Percentiles rank a stretch among this genome's conserved stretches.
phyloP scores from a whole-genome alignment of 2,888 invertebrate species.

The Lasioglossum vierecki region DNA sequence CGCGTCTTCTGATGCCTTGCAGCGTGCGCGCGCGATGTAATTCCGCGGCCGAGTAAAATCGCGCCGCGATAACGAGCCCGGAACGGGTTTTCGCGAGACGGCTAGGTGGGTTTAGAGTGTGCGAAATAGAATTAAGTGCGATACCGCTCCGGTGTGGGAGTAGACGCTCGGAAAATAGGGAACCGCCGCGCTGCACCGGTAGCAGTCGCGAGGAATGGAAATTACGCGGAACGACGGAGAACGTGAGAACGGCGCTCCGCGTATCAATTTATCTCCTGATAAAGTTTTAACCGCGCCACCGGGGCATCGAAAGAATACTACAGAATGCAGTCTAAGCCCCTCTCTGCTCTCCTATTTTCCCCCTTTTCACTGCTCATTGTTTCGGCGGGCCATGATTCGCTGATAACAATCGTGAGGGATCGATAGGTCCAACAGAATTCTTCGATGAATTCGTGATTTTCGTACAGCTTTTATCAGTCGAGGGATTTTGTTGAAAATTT shows the following conservation, averaged over 20 bases:
- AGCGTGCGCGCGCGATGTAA: conserved; percentile 40
- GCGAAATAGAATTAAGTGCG: conserved; percentile 57
- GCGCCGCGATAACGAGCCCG: conserved; percentile 49
- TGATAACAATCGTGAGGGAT: neutral
- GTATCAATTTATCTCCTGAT: conserved; percentile 44
- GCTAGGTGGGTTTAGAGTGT: conserved; percentile 25
- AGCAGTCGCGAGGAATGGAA: conserved; percentile 45
- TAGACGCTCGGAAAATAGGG: conserved; percentile 53
- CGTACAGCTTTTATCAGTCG: neutral
- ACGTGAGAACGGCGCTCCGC: conserved; percentile 24
- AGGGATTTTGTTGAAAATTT: neutral
- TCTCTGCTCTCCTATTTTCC: neutral
- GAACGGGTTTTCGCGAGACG: conserved; percentile 31
- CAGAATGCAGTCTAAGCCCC: neutral
- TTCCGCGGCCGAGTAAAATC: conserved; percentile 44
- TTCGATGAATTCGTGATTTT: neutral
- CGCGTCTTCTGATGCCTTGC: conserved; percentile 32
- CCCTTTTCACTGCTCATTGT: neutral
- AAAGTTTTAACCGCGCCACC: conserved; percentile 18
- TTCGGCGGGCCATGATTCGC: neutral
- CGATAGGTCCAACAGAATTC: neutral
- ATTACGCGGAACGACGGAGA: conserved; percentile 31
- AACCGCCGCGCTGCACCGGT: conserved; percentile 18
- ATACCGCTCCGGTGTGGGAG: neutral
- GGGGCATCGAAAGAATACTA: conserved; percentile 7